These are phyloP conservation scores for Lepidurus couesii DNA, from an alignment of 1,140 invertebrate species.

Conservation along the genomic window DNA sequence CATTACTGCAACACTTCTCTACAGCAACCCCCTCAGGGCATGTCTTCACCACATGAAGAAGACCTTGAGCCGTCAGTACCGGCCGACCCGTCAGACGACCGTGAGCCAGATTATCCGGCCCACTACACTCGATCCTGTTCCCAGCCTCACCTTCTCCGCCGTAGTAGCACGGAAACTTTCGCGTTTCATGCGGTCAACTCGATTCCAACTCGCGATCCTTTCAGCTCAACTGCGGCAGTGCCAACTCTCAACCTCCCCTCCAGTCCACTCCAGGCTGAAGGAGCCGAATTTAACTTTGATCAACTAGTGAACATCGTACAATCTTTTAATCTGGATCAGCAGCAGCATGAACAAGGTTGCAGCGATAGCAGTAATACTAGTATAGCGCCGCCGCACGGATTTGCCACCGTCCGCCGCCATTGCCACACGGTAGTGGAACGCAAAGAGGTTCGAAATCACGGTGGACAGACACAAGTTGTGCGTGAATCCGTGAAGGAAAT, in stretches of 20 bases:
- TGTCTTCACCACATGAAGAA: not conserved
- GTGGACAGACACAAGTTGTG: constrained; percentile 31
- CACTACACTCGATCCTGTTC: constrained; percentile 16
- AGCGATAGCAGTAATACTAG: not conserved
- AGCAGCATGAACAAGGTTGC: constrained; percentile 34
- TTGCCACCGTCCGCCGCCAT: constrained; percentile 24
- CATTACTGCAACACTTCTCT: constrained; percentile 11
- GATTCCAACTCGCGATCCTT: not conserved
- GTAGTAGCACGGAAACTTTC: not conserved
- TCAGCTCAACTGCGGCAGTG: not conserved
- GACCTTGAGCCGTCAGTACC: not conserved
- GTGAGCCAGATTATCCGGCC: not conserved
- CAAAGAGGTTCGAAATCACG: constrained; percentile 23
- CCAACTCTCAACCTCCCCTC: not conserved
- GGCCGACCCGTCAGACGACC: not conserved
- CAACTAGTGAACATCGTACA: constrained; percentile 40
- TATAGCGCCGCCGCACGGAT: constrained; percentile 22
- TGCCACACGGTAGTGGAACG: constrained; percentile 29
- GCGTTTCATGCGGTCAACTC: not conserved
- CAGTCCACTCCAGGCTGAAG: constrained; percentile 33
- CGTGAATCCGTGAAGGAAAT: constrained; percentile 32
- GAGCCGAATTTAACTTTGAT: constrained; percentile 40
- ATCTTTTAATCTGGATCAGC: constrained; percentile 39
- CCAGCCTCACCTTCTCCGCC: constrained; percentile 24
- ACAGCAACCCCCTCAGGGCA: not conserved